These are phyloP conservation scores for Prosopocoilus inquinatus DNA, from an alignment of 2,888 invertebrate genomes.

Conservation along the genomic window DNA sequence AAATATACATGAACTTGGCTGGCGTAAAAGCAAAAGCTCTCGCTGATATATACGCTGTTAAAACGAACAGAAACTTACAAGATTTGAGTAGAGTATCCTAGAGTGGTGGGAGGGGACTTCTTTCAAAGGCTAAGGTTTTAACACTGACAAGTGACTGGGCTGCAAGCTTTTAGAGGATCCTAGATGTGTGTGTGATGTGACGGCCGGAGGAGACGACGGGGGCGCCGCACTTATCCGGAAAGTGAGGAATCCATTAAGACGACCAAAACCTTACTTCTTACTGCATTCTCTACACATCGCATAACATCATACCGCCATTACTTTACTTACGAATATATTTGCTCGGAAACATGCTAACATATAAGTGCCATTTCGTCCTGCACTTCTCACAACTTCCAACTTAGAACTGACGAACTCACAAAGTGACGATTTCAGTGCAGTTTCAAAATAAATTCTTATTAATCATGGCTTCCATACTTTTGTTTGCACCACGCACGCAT, in stretches of 20 bases:
- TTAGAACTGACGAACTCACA: no score
- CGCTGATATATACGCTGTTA: conserved; percentile 39
- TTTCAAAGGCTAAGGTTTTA: conserved; percentile 42
- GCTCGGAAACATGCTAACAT: neutral
- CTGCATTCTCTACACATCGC: conserved; percentile 16
- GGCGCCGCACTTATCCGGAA: conserved; percentile 41
- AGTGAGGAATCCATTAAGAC: conserved; percentile 44
- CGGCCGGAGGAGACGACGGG: conserved; percentile 28
- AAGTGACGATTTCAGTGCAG: no score
- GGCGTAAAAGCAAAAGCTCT: conserved; percentile 37
- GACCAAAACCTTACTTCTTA: conserved; percentile 31
- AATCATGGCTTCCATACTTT: no score
- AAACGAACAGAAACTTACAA: conserved; percentile 43
- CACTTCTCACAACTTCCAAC: neutral
- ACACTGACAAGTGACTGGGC: conserved; percentile 39
- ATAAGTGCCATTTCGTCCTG: conserved; percentile 20
- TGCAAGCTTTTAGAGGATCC: conserved; percentile 39
- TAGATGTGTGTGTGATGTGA: conserved; percentile 32
- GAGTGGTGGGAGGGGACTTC: conserved; percentile 32
- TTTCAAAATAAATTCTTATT: no score
- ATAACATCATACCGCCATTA: conserved; percentile 18
- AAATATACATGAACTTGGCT: conserved; percentile 36
- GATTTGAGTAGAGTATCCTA: conserved; percentile 36
- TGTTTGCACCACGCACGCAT: no score
- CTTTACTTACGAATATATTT: conserved; percentile 17